phyloP scores from a whole-genome alignment of 2,888 invertebrate genomes.

The Tetanocera ferruginea region DNA sequence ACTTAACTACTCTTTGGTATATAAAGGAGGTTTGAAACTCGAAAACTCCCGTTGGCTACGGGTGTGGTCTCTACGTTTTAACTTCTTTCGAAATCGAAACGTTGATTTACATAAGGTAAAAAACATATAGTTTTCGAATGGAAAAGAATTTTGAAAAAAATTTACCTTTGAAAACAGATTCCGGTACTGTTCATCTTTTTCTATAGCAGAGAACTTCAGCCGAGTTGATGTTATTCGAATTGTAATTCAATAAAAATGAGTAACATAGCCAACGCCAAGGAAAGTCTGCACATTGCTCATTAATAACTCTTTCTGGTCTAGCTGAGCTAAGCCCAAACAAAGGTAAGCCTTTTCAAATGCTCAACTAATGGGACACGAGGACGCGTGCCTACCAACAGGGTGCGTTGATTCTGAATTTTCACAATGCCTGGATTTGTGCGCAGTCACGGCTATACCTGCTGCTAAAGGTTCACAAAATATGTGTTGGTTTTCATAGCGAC shows the following conservation, averaged over 20 bases:
- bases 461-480: not conserved
- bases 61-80: no score
- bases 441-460: not conserved
- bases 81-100: no score
- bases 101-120: no score
- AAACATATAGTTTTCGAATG: no score
- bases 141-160: no score
- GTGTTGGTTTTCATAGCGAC: not conserved
- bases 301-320: not conserved
- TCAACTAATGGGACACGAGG: slow-evolving; percentile 13
- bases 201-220: no score
- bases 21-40: no score
- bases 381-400: slow-evolving; percentile 22
- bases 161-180: no score
- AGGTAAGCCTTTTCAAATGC: not conserved
- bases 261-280: not conserved
- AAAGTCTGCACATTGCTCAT: not conserved
- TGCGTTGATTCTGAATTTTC: slow-evolving; percentile 21
- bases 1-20: no score
- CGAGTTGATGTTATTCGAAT: not conserved
- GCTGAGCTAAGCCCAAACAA: no score
- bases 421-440: not conserved
- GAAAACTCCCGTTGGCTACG: no score
- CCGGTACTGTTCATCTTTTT: no score
- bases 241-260: not conserved